Percentiles rank a stretch among this genome's conserved stretches.
phyloP scores from a whole-genome alignment of 2,113 vertebrate species.

The Callopanchax toddi region DNA sequence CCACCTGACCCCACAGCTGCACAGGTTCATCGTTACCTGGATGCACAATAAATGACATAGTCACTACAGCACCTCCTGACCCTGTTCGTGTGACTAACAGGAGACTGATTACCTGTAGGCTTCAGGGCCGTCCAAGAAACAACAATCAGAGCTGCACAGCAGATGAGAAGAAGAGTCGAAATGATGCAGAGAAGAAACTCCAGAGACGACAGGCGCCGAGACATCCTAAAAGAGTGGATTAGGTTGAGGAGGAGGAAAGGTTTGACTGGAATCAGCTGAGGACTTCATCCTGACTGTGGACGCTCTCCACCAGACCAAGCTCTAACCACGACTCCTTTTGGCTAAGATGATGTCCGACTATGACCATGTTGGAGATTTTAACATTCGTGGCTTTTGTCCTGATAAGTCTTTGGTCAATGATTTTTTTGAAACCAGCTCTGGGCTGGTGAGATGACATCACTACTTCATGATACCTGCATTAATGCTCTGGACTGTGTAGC shows the following conservation, averaged over 20 bases:
- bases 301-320: too few species aligned
- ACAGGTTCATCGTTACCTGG: not conserved
- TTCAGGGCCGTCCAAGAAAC: constrained; percentile 53
- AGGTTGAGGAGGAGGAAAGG: not conserved
- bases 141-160: constrained; percentile 46
- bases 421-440: too few species aligned
- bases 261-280: not conserved
- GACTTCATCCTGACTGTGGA: too few species aligned
- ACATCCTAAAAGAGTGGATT: constrained; percentile 29
- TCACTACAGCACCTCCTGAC: not conserved
- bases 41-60: constrained; percentile 2
- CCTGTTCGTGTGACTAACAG: not conserved
- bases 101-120: constrained; percentile 37
- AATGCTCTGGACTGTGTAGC: too few species aligned
- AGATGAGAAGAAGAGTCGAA: constrained; percentile 48
- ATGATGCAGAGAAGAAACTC: constrained; percentile 57
- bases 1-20: constrained; percentile 54
- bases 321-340: too few species aligned
- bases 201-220: constrained; percentile 39
- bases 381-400: too few species aligned
- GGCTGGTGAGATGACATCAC: too few species aligned
- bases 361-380: too few species aligned
- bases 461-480: too few species aligned
- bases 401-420: too few species aligned
- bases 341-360: too few species aligned